Percentiles rank a stretch among this genome's conserved stretches.
phyloP scores from a whole-genome alignment of 2,113 vertebrate species.

The Anas platyrhynchos region DNA sequence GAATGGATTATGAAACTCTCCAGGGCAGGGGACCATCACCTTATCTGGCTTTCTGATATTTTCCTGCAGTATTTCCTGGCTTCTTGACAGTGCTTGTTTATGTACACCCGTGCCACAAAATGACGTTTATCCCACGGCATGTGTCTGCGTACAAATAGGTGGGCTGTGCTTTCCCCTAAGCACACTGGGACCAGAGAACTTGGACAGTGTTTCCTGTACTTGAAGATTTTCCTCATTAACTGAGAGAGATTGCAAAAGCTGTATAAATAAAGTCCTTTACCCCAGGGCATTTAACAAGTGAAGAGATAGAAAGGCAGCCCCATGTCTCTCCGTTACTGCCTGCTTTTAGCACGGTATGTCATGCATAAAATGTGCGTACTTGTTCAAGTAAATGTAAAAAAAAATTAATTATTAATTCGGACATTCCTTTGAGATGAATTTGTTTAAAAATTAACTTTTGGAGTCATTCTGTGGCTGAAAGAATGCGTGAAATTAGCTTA shows the following conservation, averaged over 20 bases:
- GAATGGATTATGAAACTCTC: not conserved
- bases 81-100: not conserved
- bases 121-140: rapidly evolving
- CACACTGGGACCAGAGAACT: rapidly evolving
- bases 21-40: not conserved
- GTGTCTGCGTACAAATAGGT: rapidly evolving
- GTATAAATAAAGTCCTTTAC: not conserved
- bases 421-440: slow-evolving; percentile 45
- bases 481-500: not conserved
- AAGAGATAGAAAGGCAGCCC: not conserved
- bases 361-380: rapidly evolving
- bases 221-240: not conserved
- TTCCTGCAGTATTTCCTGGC: not conserved
- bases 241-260: not conserved
- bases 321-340: not conserved
- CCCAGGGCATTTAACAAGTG: not conserved
- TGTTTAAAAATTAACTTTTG: slow-evolving; percentile 68
- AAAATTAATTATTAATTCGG: slow-evolving; percentile 53
- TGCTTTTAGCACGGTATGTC: not conserved
- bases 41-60: not conserved
- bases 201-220: not conserved
- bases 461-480: not conserved
- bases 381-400: not conserved
- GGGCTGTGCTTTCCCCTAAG: not conserved
- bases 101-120: rapidly evolving